Evolutionary conservation across 2,113 vertebrate genomes (phyloP).

Genomic region (Pavo muticus): DNA sequence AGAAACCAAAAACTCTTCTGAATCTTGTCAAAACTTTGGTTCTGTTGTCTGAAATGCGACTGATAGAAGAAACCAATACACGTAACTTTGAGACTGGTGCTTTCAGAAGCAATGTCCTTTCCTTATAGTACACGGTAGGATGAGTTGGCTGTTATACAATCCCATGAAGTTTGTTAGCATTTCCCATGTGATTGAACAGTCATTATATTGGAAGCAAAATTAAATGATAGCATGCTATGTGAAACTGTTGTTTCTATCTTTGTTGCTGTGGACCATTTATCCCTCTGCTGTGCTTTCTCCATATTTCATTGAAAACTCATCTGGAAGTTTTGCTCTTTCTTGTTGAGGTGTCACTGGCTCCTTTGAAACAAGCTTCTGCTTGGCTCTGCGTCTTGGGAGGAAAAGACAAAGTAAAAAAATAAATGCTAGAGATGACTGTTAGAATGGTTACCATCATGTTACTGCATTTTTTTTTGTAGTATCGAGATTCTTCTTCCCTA

Average conservation of each 20-base stretch:
- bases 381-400: not conserved
- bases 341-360: not conserved
- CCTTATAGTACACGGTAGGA: not conserved
- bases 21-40: not conserved
- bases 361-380: constrained; percentile 13
- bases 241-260: not conserved
- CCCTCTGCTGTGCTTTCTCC: not conserved
- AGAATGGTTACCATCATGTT: not conserved
- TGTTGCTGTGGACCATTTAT: not conserved
- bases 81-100: not conserved
- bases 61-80: not conserved
- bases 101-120: not conserved
- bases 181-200: not conserved
- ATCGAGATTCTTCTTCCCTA: not conserved
- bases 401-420: not conserved
- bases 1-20: not conserved
- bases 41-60: not conserved
- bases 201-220: not conserved
- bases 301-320: not conserved
- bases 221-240: not conserved
- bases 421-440: not conserved
- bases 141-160: not conserved
- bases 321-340: not conserved
- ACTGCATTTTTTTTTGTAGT: not conserved
- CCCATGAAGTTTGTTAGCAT: not conserved